Evolutionary conservation across 2,888 invertebrate species (phyloP).

Genomic region (Dascillus cervinus): DNA sequence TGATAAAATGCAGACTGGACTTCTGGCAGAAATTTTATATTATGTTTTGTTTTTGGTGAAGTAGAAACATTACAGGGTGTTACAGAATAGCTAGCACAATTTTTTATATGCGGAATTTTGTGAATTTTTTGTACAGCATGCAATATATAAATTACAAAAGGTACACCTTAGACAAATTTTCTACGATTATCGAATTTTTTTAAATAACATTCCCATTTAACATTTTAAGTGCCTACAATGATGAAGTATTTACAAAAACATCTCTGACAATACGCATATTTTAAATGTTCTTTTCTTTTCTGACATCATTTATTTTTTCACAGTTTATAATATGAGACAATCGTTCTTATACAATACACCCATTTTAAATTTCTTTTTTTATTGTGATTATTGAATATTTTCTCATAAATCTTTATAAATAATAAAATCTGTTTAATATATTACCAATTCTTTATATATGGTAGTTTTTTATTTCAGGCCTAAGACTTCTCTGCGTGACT

Average conservation of each 20-base stretch:
- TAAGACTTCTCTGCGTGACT: slow-evolving; percentile 42
- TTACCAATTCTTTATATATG: slow-evolving; percentile 37
- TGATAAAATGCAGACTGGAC: too few relatives aligned
- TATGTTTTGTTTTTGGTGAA: too few relatives aligned
- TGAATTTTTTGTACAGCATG: slow-evolving; percentile 11
- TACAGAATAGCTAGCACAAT: neutral
- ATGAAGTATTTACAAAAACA: slow-evolving; percentile 17
- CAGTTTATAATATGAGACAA: slow-evolving; percentile 24
- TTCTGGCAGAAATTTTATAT: too few relatives aligned
- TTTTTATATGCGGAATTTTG: slow-evolving; percentile 1
- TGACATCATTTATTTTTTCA: slow-evolving; percentile 16
- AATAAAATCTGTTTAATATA: slow-evolving; percentile 33
- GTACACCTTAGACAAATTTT: slow-evolving; percentile 4
- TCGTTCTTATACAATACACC: slow-evolving; percentile 26
- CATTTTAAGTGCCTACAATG: slow-evolving; percentile 31
- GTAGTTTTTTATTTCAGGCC: slow-evolving; percentile 41
- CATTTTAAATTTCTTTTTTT: too few relatives aligned
- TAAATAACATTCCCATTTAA: slow-evolving; percentile 18
- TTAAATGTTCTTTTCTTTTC: too few relatives aligned
- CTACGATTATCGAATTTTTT: slow-evolving; percentile 9
- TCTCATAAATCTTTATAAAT: slow-evolving; percentile 30
- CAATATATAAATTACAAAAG: slow-evolving; percentile 2
- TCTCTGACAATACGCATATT: slow-evolving; percentile 26
- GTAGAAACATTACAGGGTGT: neutral
- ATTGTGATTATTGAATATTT: slow-evolving; percentile 34